These are phyloP conservation scores for Trichonephila clavata DNA, from an alignment of 1,140 invertebrate species.

Conservation along the genomic window DNA sequence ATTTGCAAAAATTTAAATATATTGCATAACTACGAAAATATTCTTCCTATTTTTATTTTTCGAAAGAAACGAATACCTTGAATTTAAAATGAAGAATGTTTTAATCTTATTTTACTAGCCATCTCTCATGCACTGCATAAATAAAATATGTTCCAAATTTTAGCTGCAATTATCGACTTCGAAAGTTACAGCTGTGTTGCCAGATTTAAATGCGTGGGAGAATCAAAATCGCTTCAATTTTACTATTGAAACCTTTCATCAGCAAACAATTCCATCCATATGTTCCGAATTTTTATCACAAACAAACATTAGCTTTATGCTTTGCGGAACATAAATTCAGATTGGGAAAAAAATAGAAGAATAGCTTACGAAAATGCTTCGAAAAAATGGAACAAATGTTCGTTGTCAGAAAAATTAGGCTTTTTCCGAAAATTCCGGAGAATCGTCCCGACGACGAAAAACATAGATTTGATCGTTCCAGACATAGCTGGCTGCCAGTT, in stretches of 20 bases:
- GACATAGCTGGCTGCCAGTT: constrained; percentile 62
- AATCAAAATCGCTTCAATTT: not conserved
- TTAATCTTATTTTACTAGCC: not conserved
- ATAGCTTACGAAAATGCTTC: not conserved
- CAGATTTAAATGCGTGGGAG: not conserved
- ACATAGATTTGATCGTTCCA: constrained; percentile 69
- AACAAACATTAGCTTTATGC: not conserved
- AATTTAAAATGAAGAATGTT: too few relatives aligned
- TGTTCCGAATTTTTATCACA: not conserved
- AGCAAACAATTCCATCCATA: constrained; percentile 25
- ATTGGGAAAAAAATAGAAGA: not conserved
- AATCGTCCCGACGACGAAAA: constrained; percentile 40
- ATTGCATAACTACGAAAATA: too few relatives aligned
- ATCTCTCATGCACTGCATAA: not conserved
- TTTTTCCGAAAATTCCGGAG: constrained; percentile 45
- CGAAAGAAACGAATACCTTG: too few relatives aligned
- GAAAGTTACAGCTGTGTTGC: not conserved
- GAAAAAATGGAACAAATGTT: not conserved
- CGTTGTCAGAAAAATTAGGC: constrained; percentile 31
- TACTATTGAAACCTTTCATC: not conserved
- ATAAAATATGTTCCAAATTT: not conserved
- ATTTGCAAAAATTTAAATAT: too few relatives aligned
- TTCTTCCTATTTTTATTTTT: too few relatives aligned
- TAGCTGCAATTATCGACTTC: not conserved
- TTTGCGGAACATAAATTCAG: not conserved